These are phyloP conservation scores for Megaceryle torquata DNA, from an alignment of 2,113 vertebrate species.

Conservation along the genomic window DNA sequence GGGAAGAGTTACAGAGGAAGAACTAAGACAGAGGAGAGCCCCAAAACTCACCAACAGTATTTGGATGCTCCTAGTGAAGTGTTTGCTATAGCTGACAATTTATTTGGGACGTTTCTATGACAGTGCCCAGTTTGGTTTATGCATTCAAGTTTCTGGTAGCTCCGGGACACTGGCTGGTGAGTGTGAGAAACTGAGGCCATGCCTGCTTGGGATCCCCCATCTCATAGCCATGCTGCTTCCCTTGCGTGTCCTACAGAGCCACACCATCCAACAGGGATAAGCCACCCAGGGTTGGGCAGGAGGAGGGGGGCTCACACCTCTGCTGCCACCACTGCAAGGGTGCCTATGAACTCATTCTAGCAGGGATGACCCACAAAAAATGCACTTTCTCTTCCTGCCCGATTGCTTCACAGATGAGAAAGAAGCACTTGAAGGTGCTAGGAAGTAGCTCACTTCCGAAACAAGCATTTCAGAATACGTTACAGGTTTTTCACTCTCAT, in stretches of 20 bases:
- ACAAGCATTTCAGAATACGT: background rate
- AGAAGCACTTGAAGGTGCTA: background rate
- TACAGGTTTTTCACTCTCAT: background rate
- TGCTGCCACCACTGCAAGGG: background rate
- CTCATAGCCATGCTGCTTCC: background rate
- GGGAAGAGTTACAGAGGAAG: background rate
- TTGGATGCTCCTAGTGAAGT: background rate
- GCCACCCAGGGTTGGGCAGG: background rate
- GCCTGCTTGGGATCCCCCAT: too few relatives aligned
- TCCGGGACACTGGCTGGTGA: fast-evolving
- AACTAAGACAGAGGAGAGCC: background rate
- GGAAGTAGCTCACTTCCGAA: background rate
- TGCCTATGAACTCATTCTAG: background rate
- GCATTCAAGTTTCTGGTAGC: fast-evolving
- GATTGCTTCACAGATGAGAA: background rate
- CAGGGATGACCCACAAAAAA: background rate
- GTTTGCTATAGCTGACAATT: background rate
- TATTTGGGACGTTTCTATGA: background rate
- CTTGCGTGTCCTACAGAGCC: background rate
- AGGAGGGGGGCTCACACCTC: background rate
- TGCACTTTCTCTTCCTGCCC: background rate
- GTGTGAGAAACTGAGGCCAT: background rate
- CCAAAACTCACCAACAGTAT: background rate
- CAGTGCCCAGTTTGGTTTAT: background rate
- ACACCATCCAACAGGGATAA: background rate